Evolutionary conservation across 2,888 invertebrate species (phyloP), one percentile per base, ranked within the genome.

Genomic region (Drosophila koepferae): DNA sequence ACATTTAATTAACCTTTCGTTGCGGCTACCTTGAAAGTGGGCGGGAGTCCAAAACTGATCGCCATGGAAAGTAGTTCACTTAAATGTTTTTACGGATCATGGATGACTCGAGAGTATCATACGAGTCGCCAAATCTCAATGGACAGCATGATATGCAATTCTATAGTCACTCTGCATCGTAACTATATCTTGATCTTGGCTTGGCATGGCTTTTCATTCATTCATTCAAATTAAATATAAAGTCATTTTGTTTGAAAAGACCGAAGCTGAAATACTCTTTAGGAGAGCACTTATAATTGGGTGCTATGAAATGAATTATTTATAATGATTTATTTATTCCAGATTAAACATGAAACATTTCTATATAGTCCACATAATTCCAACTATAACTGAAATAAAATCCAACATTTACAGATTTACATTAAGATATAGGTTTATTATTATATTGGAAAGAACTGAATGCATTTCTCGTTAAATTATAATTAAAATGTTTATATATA

Each of bases 1-100:
- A 61, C 80, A 72, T 67, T 77, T 81, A 90, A 87, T 87, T 87
- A 90, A 80, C 90, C 74, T 73, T 86, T 88, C 80, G 89, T 67
- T 88, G 81, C 90, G 86, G 86, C 82, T 72, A 78, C 51, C 86
- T 90, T 86, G 59, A 88, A 90, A 90, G 86, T 74, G 77, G 70
- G 74, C 78, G 63, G 71, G 51, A 56, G 54, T 38, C 46, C 44
- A 7, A 5, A 10, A 28, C 48, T 61, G 59, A 62, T 53, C 51
- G 34, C 62, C 56, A 41, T 56, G 63, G 49, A 64, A 83, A 78
- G 55, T 51, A 58, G 74, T 79, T 65, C 83, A 75, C 38, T 58
- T 56, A 74, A 63, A 56, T 65, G 53, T 43, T 36, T 36, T 36
- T n/a, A 8, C 8, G n/a, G 41, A 41, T n/a, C 38, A 16, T 14